These are phyloP conservation scores for Chinchilla lanigera DNA, from an alignment of 2,113 vertebrate species.

Conservation along the genomic window DNA sequence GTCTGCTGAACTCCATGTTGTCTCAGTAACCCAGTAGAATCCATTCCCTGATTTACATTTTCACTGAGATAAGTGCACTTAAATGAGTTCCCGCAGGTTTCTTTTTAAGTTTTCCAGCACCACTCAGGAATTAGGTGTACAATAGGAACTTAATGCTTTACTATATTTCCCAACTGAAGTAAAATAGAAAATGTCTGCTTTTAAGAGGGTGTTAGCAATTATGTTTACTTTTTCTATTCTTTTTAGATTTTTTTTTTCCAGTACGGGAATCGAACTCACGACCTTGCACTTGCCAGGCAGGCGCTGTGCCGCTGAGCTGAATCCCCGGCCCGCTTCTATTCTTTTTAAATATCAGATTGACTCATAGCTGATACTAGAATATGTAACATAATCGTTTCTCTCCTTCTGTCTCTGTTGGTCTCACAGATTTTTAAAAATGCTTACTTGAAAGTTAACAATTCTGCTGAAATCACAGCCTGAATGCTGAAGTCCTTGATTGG, in stretches of 20 bases:
- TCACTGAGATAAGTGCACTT: not conserved
- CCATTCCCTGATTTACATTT: not conserved
- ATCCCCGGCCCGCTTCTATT: no score
- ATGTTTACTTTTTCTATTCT: not conserved
- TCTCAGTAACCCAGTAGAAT: not conserved
- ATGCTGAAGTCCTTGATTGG: not conserved
- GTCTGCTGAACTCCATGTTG: not conserved
- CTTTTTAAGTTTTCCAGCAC: not conserved
- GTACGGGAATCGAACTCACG: no score
- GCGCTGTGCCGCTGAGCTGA: no score
- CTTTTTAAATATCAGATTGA: not conserved
- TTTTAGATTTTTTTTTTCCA: no score
- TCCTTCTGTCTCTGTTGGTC: not conserved
- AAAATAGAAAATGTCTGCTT: not conserved
- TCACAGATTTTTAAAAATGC: not conserved
- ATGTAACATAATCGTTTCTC: not conserved
- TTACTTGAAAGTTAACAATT: not conserved
- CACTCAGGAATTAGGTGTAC: not conserved
- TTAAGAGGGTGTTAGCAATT: not conserved
- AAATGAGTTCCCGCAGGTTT: not conserved
- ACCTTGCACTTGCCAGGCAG: no score
- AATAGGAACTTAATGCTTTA: not conserved
- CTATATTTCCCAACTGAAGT: not conserved
- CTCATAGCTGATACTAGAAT: not conserved
- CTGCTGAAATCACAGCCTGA: not conserved